Percentiles rank a stretch among this genome's conserved stretches.
These are phyloP conservation scores for Pseudomyrmex cubaensis DNA, from an alignment of 1,140 invertebrate species.

Conservation along the genomic window DNA sequence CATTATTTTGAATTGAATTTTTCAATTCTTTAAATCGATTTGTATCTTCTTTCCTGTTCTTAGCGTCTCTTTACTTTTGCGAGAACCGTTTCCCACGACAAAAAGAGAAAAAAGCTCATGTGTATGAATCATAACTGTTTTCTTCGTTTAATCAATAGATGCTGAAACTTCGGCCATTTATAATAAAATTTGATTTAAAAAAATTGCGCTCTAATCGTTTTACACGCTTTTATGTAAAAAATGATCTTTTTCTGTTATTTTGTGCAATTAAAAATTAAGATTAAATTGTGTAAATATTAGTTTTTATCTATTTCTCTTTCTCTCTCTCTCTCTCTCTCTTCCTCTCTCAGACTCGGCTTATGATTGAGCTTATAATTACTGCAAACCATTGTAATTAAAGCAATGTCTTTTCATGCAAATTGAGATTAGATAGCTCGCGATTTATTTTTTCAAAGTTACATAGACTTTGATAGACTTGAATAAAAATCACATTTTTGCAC, in stretches of 20 bases:
- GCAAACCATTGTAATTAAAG: constrained; percentile 2
- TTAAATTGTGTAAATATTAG: no score
- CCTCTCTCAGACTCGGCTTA: no score
- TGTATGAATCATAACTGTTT: constrained; percentile 61
- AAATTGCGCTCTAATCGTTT: constrained; percentile 18
- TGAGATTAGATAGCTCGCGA: constrained; percentile 35
- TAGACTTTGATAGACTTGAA: constrained; percentile 15
- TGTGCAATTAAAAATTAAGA: no score
- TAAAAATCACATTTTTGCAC: constrained; percentile 49
- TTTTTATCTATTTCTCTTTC: no score
- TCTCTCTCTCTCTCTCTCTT: no score
- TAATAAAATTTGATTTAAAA: constrained; percentile 42
- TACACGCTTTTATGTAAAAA: background rate
- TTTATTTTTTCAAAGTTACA: constrained; percentile 23
- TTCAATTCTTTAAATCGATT: constrained; percentile 14
- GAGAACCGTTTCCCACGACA: constrained; percentile 66
- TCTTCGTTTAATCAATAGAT: constrained; percentile 63
- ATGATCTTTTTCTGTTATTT: no score
- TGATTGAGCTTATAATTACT: constrained; percentile 27
- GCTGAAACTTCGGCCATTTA: constrained; percentile 30
- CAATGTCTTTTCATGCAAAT: constrained; percentile 31
- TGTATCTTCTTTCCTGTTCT: constrained; percentile 55
- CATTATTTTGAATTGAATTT: no score
- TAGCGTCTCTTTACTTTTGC: constrained; percentile 14
- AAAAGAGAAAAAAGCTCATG: constrained; percentile 25